Percentiles rank a stretch among this genome's conserved stretches.
These are phyloP conservation scores for Eristalis intricaria DNA, from an alignment of 2,888 invertebrate genomes.

Conservation along the genomic window DNA sequence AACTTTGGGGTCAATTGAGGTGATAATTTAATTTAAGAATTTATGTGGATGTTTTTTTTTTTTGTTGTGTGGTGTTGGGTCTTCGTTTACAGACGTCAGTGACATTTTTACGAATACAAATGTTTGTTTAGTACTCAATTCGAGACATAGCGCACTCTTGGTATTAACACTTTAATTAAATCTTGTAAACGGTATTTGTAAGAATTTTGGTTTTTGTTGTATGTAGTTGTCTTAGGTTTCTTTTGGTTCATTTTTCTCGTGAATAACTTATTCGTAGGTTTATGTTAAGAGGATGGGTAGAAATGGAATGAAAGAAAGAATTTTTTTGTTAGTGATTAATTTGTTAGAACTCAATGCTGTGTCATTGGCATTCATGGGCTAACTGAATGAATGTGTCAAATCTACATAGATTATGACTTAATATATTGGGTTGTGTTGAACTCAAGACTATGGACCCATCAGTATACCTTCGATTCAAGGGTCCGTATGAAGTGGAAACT, in stretches of 20 bases:
- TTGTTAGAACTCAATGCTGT: background rate
- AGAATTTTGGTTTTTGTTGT: background rate
- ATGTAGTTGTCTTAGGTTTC: background rate
- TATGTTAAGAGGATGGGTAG: background rate
- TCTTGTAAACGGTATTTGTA: background rate
- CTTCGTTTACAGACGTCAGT: constrained; percentile 9
- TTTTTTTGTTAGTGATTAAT: background rate
- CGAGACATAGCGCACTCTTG: constrained; percentile 26
- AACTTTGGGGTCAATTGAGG: constrained; percentile 49
- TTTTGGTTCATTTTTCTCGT: background rate
- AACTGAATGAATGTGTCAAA: background rate
- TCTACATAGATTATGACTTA: no score
- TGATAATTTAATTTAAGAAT: constrained; percentile 51
- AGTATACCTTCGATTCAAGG: no score
- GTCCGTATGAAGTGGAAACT: no score
- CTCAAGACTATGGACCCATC: no score
- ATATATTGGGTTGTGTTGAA: no score
- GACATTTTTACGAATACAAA: constrained; percentile 13
- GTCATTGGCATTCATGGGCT: background rate
- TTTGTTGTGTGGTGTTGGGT: background rate
- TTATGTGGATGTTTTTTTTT: constrained; percentile 25
- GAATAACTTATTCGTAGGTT: background rate
- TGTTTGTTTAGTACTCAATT: constrained; percentile 15
- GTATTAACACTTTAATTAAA: constrained; percentile 27
- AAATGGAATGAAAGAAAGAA: background rate